Evolutionary conservation across 2,113 vertebrate genomes (phyloP).

Genomic region (Hyaena hyaena): DNA sequence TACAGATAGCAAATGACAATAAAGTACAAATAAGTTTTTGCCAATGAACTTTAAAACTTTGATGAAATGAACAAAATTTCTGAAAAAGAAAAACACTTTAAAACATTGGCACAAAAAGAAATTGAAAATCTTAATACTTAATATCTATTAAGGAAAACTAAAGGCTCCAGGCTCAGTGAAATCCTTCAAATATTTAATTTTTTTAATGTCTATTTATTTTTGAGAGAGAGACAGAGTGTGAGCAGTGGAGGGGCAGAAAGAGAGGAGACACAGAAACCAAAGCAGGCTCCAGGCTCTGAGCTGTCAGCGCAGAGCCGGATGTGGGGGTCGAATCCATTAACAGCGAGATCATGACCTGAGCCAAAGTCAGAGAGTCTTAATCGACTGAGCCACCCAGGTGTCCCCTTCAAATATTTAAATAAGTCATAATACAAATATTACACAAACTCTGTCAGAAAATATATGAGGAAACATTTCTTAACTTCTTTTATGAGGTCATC

Average conservation of each 20-base stretch:
- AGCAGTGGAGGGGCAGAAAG: too few species aligned
- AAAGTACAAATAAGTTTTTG: not conserved
- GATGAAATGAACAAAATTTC: not conserved
- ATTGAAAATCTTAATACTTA: not conserved
- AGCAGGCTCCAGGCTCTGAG: too few species aligned
- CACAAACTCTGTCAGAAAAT: not conserved
- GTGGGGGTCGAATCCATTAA: too few species aligned
- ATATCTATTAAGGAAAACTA: not conserved
- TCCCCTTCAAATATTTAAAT: not conserved
- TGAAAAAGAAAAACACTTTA: not conserved
- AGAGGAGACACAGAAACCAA: too few species aligned
- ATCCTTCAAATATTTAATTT: not conserved
- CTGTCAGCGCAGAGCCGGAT: too few species aligned
- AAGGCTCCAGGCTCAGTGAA: not conserved
- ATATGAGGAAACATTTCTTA: not conserved
- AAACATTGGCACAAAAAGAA: not conserved
- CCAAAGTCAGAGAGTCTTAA: accelerated
- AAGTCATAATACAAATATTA: not conserved
- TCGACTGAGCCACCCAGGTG: too few species aligned
- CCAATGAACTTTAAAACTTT: not conserved
- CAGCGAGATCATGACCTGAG: too few species aligned
- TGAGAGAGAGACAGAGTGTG: too few species aligned
- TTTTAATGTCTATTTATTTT: too few species aligned
- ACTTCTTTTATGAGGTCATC: not conserved
- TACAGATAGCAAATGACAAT: not conserved